A percentile compares a stretch with the other conserved stretches of the same genome.
phyloP scores from a whole-genome alignment of 1,140 invertebrate species.

The Lysiphlebus fabarum region DNA sequence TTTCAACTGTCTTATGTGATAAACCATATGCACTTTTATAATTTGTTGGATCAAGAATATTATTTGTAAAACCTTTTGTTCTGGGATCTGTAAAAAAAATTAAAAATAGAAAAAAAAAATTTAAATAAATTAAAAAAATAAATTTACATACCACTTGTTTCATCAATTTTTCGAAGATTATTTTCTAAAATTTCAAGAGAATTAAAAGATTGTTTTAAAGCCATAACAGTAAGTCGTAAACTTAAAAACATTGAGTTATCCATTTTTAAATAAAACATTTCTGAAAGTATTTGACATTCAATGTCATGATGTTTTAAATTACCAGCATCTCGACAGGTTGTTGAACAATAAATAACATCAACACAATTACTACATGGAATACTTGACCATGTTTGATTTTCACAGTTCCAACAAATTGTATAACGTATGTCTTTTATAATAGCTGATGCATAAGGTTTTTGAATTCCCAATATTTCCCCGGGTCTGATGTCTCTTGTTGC shows the following conservation, averaged over 20 bases:
- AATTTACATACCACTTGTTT: too few relatives aligned
- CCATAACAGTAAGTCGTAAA: conserved; percentile 61
- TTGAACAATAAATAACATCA: conserved; percentile 68
- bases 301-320: conserved; percentile 66
- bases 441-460: conserved; percentile 68
- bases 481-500: conserved; percentile 63
- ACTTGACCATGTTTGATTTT: conserved; percentile 59
- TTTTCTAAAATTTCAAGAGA: neutral
- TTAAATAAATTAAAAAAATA: too few relatives aligned
- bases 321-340: conserved; percentile 63
- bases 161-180: too few relatives aligned
- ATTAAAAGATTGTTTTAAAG: conserved; percentile 51
- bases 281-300: conserved; percentile 70
- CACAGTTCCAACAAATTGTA: conserved; percentile 74
- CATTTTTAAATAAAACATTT: conserved; percentile 58
- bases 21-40: neutral
- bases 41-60: conserved; percentile 3
- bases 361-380: conserved; percentile 66
- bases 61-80: conserved; percentile 7
- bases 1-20: neutral
- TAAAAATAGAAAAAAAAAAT: neutral
- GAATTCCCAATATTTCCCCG: conserved; percentile 76
- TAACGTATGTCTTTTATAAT: conserved; percentile 62
- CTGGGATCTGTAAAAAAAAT: neutral
- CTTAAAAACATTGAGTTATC: conserved; percentile 65